Conservation (phyloP, 2,888 invertebrate species). For the Pedicia rivosa region DNA sequence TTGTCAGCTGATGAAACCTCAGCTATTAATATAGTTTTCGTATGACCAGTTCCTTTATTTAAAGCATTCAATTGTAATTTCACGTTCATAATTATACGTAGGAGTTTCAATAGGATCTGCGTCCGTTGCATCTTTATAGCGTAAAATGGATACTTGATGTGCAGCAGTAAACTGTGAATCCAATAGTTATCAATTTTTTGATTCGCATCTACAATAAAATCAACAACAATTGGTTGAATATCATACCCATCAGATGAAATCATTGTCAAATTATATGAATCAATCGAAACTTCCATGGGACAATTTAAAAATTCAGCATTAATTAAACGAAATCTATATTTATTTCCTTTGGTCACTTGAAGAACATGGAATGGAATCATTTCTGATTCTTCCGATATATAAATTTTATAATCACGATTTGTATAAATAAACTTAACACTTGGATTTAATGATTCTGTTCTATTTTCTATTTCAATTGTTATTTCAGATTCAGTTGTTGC, state of each 20-base stretch:
- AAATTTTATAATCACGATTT: too few relatives aligned
- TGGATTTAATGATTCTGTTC: too few relatives aligned
- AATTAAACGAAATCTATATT: constrained; percentile 66
- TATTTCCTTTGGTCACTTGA: constrained; percentile 33
- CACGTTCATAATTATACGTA: constrained; percentile 36
- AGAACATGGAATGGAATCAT: constrained; percentile 6
- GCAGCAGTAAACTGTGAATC: constrained; percentile 49
- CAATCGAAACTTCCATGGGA: constrained; percentile 67
- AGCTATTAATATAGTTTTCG: constrained; percentile 47
- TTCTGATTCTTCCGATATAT: constrained; percentile 1
- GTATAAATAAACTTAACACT: too few relatives aligned
- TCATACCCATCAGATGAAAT: constrained; percentile 70
- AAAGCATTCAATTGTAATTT: constrained; percentile 61
- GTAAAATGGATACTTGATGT: constrained; percentile 51
- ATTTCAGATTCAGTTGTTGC: too few relatives aligned
- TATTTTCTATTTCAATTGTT: too few relatives aligned
- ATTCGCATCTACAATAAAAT: constrained; percentile 61
- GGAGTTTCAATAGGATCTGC: constrained; percentile 43
- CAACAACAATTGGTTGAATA: constrained; percentile 55
- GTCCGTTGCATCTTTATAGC: constrained; percentile 49
- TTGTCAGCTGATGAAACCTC: constrained; percentile 44
- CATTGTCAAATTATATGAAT: constrained; percentile 62
- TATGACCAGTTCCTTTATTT: constrained; percentile 55
- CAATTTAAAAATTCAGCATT: constrained; percentile 81
- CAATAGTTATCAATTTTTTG: constrained; percentile 55